Evolutionary conservation across 1,140 invertebrate species (phyloP).

Genomic region (Helicorthomorpha holstii): DNA sequence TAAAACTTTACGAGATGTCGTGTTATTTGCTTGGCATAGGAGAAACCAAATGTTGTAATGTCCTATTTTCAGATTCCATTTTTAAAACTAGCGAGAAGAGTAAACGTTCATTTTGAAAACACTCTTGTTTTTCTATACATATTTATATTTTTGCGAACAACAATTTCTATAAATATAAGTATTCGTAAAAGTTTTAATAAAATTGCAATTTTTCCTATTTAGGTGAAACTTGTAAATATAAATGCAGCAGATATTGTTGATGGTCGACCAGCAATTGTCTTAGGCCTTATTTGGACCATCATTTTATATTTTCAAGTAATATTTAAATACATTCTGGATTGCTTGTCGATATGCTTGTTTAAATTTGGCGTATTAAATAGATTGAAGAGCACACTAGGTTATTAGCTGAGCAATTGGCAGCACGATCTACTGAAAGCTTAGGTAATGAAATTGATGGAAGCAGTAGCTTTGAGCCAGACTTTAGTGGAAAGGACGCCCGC

Average conservation of each 20-base stretch:
- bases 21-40: too few relatives aligned
- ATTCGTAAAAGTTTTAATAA: too few relatives aligned
- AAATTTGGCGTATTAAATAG: slow-evolving; percentile 29
- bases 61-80: too few relatives aligned
- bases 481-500: too few relatives aligned
- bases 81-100: too few relatives aligned
- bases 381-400: slow-evolving; percentile 90
- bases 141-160: slow-evolving; percentile 1
- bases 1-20: too few relatives aligned
- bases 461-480: slow-evolving; percentile 4
- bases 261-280: slow-evolving; percentile 87
- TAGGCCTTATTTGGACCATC: slow-evolving; percentile 97
- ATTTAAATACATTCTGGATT: not conserved
- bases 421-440: slow-evolving; percentile 55
- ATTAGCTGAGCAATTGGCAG: slow-evolving; percentile 59
- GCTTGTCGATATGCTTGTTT: not conserved
- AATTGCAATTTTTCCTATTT: too few relatives aligned
- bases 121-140: slow-evolving; percentile 6
- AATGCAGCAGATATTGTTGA: slow-evolving; percentile 95
- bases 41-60: too few relatives aligned
- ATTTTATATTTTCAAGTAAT: slow-evolving; percentile 98
- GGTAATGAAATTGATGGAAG: slow-evolving; percentile 27
- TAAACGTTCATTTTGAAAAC: too few relatives aligned
- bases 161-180: not conserved
- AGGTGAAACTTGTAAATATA: slow-evolving; percentile 97